Base-by-base conservation (phyloP, 1,140 invertebrate species). In the Drosophila melanogaster region DNA sequence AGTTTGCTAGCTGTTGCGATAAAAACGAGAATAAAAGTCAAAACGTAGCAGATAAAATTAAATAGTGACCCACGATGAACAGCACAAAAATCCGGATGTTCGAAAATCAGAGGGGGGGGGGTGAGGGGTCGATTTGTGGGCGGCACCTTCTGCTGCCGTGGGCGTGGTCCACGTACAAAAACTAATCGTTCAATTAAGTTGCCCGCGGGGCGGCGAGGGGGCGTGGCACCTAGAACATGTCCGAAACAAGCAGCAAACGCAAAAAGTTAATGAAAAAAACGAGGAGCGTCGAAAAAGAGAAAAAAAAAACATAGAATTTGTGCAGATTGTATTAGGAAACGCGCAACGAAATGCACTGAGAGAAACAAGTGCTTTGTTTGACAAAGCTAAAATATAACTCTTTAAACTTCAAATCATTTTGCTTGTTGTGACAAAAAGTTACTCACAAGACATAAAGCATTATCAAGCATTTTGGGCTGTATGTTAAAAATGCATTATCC, bases 111-210 rank as follows among this genome's bases (percentile, higher is more conserved):
- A 22, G 35, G 40, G 15, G 7, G 3, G 50, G 19, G 19, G 22
- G 6, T 14, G 35, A n/a, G 24, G 11, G 30, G 55, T 19, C 0
- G 11, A 2, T 14, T 22, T 24, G 44, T 46, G 44, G 43, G 43
- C 43, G 43, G 19, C 19, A 49, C 7, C 24, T 26, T 8, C 24
- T 49, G n/a, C 24, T 30, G 49, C 55, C 66, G 61, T 71, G 58
- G 70, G 67, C 59, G 65, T 57, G 65, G 51, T 70, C 15, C 67
- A 70, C 64, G 83, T 83, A 76, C 83, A 86, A 86, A 86, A 86
- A 86, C 83, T 86, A 86, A 86, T 86, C 83, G 83, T 86, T 86
- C 83, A 86, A 86, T 86, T 86, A 87, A 87, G 75, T 83, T 86
- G 60, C 47, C 49, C 40, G 55, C 66, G 62, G 14, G 55, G 43